Base-by-base conservation (phyloP, 2,797 vertebrate genomes). In the Cyclopterus lumpus region DNA sequence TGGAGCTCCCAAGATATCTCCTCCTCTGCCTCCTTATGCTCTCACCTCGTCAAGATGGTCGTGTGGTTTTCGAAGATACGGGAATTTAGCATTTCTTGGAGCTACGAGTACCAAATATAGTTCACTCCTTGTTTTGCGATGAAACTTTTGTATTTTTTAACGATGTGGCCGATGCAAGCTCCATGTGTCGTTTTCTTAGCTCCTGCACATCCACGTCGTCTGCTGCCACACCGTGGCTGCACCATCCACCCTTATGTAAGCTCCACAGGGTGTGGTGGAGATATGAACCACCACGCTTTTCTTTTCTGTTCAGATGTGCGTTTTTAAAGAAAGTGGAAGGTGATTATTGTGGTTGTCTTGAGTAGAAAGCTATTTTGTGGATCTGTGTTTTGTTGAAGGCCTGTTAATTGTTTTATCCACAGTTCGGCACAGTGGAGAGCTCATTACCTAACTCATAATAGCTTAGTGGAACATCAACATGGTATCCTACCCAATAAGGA, bases 221-320 rank as follows among this genome's bases (percentile, higher is more conserved):
- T 76, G 68, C 15, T 76, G 30, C 79, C 67, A 49, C 48, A 51
- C 54, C 20, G 22, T 38, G 54, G 71, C 69, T 44, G 3, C 65
- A 57, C n/a, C 80, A 51, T 66, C 61, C 40, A 32, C 36, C 30
- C 61, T 81, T 82, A 74, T 79, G 54, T 86, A 80, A 86, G 64
- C 79, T 53, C 26, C 12, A 5, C 55, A 34, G 87, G 79, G 86
- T 73, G 81, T 80, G 85, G 80, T 44, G 8, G 28, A 34, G 22
- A 75, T 36, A 44, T 6, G 0, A 22, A 30, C 36, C 14, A 12
- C 58, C 58, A 36, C 26, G 14, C 8, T 66, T 64, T 71, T 58
- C 7, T n/a, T 66, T 65, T 30, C 49, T 26, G 5, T 14, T 58
- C 8, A 48, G 28, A 38, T 61, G 57, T 42, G 0, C 0, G 0